Base-by-base conservation (phyloP, 1,140 invertebrate species). In the Drosophila aff. region DNA sequence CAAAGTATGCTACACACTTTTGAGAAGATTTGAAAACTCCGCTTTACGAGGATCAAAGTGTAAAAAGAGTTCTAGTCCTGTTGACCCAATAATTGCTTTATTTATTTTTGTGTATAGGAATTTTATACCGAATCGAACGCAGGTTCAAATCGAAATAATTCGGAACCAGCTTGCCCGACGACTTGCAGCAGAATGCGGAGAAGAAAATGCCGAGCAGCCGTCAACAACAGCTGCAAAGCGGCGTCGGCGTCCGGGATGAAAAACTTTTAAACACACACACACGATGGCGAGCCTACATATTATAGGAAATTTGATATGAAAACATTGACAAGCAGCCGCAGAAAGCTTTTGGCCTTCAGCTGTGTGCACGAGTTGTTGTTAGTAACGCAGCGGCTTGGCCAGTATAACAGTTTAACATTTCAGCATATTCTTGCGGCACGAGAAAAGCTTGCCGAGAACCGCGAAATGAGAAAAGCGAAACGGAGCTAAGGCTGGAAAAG, bases 321-420 rank as follows among this genome's bases (percentile, higher is more conserved):
- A 85, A 85, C 69, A 79, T 79, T 81, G 82, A 41, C 41, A 49
- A 87, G 79, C 83, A n/a, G n/a, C n/a, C n/a, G n/a, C n/a, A n/a
- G n/a, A n/a, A 49, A 87, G 79, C 83, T 86, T 76, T 86, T 40
- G 59, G 59, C 59, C 60, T 82, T 87, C 82, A 86, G 83, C 83
- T 82, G 83, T 87, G 76, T 57, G 63, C 38, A 60, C 75, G 67
- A 15, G 65, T 67, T 53, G 78, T 75, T 87, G 49, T 31, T 55
- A 71, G 69, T 59, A 73, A 73, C 65, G 49, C 16, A 61, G 55
- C 58, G 64, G 28, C 31, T 43, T 58, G 36, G 33, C 47, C 28
- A 26, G 58, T 84, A 77, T 77, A 72, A 72, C 59, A 84, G 69
- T 79, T 64, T 36, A 53, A n/a, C 28, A 43, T 43, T 50, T 62